Base-by-base conservation (phyloP, 2,797 vertebrate species). In the Vireo griseus region DNA sequence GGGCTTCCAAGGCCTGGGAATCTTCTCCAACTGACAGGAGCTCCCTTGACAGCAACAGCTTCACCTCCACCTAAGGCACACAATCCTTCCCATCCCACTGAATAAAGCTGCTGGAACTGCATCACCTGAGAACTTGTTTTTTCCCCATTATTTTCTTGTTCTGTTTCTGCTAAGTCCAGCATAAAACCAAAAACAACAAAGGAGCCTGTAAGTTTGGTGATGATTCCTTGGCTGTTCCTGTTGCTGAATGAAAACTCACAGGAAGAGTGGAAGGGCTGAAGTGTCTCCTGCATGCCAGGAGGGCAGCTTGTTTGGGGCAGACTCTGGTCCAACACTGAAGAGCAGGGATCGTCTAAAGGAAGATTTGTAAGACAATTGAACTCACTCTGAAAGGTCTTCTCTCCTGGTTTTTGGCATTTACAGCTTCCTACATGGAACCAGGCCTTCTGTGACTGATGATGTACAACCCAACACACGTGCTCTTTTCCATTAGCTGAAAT, bases 381-480 rank as follows among this genome's bases (percentile, higher is more conserved):
- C 66, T 77, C 20, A 44, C n/a, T 69, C 57, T 19, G n/a, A 86
- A 69, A 84, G 37, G 44, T 28, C 44, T 77, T 42, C 45, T 77
- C 15, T 71, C 24, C 21, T 42, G 9, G 11, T 9, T 47, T 37
- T 47, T 48, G 63, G 61, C 28, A 83, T 87, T 93, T 85, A 50
- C 7, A 47, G 45, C n/a, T 68, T 71, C 45, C 28, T 73, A 14
- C 33, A 4, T 0, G 17, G 73, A n/a, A 54, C 35, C 52, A 87
- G 67, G 37, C 19, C 48, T 73, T 78, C 75, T 48, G 16, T 55
- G 73, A 67, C 8, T 1, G 72, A 31, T n/a, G 50, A 59, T 14
- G 48, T n/a, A 71, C 11, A 65, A 83, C 44, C 15, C 62, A 62
- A 73, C 45, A 44, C 0, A 0, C 1, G 0, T 6, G 11, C 18